Evolutionary conservation across 1,140 invertebrate genomes (phyloP), one percentile per base, ranked within the genome.

Genomic region (Aphis gossypii): DNA sequence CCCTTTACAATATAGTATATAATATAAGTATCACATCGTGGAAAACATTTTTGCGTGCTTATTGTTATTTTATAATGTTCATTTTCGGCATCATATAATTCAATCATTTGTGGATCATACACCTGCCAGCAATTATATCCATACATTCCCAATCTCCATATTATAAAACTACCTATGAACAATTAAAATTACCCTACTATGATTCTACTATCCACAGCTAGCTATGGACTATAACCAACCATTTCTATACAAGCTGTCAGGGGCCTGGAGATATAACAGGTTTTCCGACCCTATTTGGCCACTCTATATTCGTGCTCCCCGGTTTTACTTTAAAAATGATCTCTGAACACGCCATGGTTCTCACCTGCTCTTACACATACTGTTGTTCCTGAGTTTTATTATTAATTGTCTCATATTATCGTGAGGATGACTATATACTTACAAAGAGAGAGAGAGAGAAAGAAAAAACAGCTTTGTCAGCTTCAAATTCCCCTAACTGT

Each of bases 381-480:
- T 21, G 90, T 92, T 51, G 51, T 84, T 84, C 82, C 82, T 25
- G 82, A 84, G 76, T 83, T 93, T 90, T 68, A 90, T 90, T 68
- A 90, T 90, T 90, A 90, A 90, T 68, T 90, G 89, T 90, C 25
- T 90, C 54, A 60, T 89, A 56, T 89, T 89, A 89, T 90, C 89
- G 89, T 11, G 89, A 68, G 56, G 89, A 90, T 90, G 54, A 68
- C 89, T 90, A 68, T 90, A 68, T 35, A 68, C 56, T 60, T 44
- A n/a, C 38, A 38, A 25, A 21, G 35, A 48, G 41, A 35, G 25
- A 44, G 90, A 30, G 56, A 51, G 48, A 56, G 48, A 93, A 35
- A 93, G 82, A 51, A n/a, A 56, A 93, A 86, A 86, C 48, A 82
- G 92, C 92, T 83, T 93, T 84, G 92, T 93, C 92, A 93, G 92